Evolutionary conservation across 1,140 invertebrate genomes (phyloP), one percentile per base, ranked within the genome.

Genomic region (Heliconius eleuchia): DNA sequence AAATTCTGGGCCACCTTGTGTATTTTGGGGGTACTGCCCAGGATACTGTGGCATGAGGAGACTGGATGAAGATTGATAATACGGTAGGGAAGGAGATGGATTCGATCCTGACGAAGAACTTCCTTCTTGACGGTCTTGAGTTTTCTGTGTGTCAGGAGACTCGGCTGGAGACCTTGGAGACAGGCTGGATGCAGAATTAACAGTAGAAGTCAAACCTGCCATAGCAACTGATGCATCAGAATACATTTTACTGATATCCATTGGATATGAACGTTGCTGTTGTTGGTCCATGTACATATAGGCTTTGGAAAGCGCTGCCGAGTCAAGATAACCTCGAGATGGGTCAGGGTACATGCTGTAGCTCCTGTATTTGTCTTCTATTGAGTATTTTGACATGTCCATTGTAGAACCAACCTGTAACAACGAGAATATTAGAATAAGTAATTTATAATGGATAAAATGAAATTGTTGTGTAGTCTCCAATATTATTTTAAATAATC

Each of bases 241-340:
- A 87, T 95, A 97, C 95, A 96, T 97, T 95, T 96, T 97, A 89
- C 95, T 96, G 87, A 96, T 97, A 94, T 96, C 97, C 92, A 95
- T 96, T 73, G 96, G 95, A 76, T 96, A 95, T 81, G 96, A 94
- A 86, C 94, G 75, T 57, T 93, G 91, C 86, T 95, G 94, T 77
- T 94, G 95, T 82, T 97, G 97, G 85, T 97, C 97, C 96, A 97
- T 97, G 91, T 97, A 97, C 94, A 97, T 96, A 88, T 98, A 98
- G 1, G 97, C 97, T 89, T 98, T 98, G 81, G 96, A 97, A 19
- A 97, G 94, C 3, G 97, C 96, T 0, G 96, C 97, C 19, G 96
- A 96, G 85, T 97, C 97, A 80, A 97, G 92, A 85, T 97, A 97
- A 60, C 96, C 96, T 77, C 97, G 96, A 0, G 96, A 96, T 13